These are phyloP conservation scores for Entomobrya proxima DNA, from an alignment of 2,888 invertebrate genomes.

Conservation along the genomic window DNA sequence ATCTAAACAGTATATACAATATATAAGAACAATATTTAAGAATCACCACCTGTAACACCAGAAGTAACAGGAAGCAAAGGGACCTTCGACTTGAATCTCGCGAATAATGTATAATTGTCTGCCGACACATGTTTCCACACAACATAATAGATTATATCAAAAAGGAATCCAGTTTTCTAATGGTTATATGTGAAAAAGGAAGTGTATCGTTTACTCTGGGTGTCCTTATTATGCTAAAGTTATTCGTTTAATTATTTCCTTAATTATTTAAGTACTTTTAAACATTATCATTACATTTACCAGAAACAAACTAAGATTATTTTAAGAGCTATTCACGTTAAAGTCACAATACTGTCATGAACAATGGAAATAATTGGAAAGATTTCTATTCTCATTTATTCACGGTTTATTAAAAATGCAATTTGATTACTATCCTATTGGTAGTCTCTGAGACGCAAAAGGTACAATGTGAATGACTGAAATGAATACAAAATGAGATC, in stretches of 20 bases:
- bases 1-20: background rate
- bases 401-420: too few relatives aligned
- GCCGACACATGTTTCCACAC: background rate
- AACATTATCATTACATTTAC: too few relatives aligned
- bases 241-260: constrained; percentile 50
- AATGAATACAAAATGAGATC: constrained; percentile 48
- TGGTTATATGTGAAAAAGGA: background rate
- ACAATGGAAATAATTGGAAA: too few relatives aligned
- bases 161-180: constrained; percentile 21
- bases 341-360: too few relatives aligned
- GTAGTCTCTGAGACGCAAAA: constrained; percentile 34
- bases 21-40: constrained; percentile 3
- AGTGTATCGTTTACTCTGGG: constrained; percentile 18
- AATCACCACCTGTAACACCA: constrained; percentile 58
- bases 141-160: background rate
- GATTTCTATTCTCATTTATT: too few relatives aligned
- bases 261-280: background rate
- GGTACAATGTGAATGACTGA: background rate
- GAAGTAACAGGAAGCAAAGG: constrained; percentile 57
- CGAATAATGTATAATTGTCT: constrained; percentile 24
- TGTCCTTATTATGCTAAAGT: constrained; percentile 40
- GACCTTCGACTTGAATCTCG: constrained; percentile 57
- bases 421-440: background rate
- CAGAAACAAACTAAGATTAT: too few relatives aligned
- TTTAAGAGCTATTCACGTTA: too few relatives aligned